These are phyloP conservation scores for Riparia riparia DNA, from an alignment of 2,113 vertebrate genomes.

Conservation along the genomic window DNA sequence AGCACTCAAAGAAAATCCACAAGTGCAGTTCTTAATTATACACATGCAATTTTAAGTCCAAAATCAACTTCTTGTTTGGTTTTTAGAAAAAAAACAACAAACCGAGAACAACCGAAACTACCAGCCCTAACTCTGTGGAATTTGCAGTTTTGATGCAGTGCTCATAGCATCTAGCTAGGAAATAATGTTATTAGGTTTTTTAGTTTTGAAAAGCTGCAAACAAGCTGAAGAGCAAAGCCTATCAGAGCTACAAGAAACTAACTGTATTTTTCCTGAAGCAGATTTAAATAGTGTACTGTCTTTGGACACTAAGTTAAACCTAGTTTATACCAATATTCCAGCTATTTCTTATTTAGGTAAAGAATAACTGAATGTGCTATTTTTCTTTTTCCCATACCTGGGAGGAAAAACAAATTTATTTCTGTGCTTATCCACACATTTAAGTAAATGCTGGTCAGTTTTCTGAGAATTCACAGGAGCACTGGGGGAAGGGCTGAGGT, in stretches of 20 bases:
- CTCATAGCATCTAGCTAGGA: background rate
- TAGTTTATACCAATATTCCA: background rate
- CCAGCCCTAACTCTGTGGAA: background rate
- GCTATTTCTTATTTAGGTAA: background rate
- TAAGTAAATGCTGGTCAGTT: background rate
- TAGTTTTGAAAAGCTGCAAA: background rate
- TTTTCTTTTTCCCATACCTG: too few species aligned
- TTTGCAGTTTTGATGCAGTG: constrained; percentile 14
- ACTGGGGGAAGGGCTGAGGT: background rate
- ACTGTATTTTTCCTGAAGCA: constrained; percentile 46
- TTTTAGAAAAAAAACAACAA: background rate
- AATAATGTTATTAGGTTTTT: constrained; percentile 38
- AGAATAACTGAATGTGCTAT: background rate
- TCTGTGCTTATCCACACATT: background rate
- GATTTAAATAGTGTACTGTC: background rate
- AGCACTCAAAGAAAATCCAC: constrained; percentile 12
- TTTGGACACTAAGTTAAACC: background rate
- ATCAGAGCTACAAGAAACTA: constrained; percentile 23
- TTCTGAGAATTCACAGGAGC: background rate
- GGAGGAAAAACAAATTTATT: too few species aligned
- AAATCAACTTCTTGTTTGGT: background rate
- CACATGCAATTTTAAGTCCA: background rate
- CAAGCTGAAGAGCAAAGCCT: background rate
- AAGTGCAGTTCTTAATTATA: constrained; percentile 23
- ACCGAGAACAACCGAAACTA: background rate